Evolutionary conservation across 2,888 invertebrate species (phyloP).

Genomic region (Miltochrista miniata): DNA sequence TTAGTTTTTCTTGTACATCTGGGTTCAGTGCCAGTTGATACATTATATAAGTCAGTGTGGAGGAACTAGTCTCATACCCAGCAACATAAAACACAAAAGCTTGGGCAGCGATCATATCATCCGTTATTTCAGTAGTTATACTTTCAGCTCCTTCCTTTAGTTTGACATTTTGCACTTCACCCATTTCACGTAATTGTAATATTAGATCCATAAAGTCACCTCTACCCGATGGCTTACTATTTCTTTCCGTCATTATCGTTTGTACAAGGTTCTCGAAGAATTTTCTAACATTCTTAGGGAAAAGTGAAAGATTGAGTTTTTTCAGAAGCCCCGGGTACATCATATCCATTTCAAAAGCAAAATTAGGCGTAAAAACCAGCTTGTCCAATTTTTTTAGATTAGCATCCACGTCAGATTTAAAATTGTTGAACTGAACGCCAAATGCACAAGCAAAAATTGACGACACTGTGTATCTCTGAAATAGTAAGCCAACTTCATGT

Average conservation of each 20-base stretch:
- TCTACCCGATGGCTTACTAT: slow-evolving; percentile 38
- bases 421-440: background rate
- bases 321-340: slow-evolving; percentile 50
- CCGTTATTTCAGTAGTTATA: slow-evolving; percentile 41
- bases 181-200: slow-evolving; percentile 42
- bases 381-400: background rate
- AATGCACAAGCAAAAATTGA: slow-evolving; percentile 7
- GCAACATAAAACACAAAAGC: slow-evolving; percentile 70
- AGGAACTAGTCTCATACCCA: slow-evolving; percentile 72
- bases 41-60: slow-evolving; percentile 58
- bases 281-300: slow-evolving; percentile 28
- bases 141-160: background rate
- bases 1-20: slow-evolving; percentile 57
- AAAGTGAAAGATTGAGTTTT: slow-evolving; percentile 34
- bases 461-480: slow-evolving; percentile 2
- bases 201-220: slow-evolving; percentile 57
- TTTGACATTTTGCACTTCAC: slow-evolving; percentile 1
- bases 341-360: slow-evolving; percentile 39
- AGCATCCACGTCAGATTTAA: background rate
- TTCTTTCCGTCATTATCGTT: slow-evolving; percentile 39
- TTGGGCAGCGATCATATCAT: slow-evolving; percentile 61
- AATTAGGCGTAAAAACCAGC: slow-evolving; percentile 18
- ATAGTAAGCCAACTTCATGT: background rate
- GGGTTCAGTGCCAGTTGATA: slow-evolving; percentile 60
- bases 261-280: slow-evolving; percentile 44